Evolutionary conservation across 2,797 vertebrate genomes (phyloP), one percentile per base, ranked within the genome.

Genomic region (Synaphobranchus kaupii): DNA sequence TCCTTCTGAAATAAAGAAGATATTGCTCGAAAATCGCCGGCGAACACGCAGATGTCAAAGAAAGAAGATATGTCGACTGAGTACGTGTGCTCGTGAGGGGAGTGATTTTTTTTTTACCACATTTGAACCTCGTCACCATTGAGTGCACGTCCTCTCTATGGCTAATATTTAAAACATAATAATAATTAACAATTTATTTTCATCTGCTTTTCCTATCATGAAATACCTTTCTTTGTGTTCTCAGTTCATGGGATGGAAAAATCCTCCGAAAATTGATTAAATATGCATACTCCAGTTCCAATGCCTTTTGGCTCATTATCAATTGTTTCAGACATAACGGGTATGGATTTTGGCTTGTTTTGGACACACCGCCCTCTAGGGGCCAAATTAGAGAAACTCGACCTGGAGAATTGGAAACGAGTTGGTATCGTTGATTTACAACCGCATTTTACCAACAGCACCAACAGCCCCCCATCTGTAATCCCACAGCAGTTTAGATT

Each of bases 361-460:
- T 88, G 90, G 90, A 89, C 92, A 92, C 91, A 93, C 88, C 88
- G 93, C 94, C 94, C 93, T 92, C 94, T 95, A 94, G 92, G 83
- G 93, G 90, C 88, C 22, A 12, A 83, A 84, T 86, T 56, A 63
- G 78, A 89, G 78, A 90, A 87, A 85, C 48, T 86, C 80, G 44
- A 58, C 54, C 15, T 44, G 47, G 44, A 50, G 25, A 6, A 81
- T n/a, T 48, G 78, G 47, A 13, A 20, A 2, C 17, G 47, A 47
- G 10, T 50, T n/a, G 47, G 47, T 4, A 81, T 25, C 28, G 47
- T 48, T 50, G 78, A 7, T 17, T 15, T 20, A 20, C 4, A 76
- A 22, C 31, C 8, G 73, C 12, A 76, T 76, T 76, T 6, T 44
- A 13, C 34, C 39, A 20, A 34, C 34, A 44, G 34, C 13, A 2